phyloP scores from a whole-genome alignment of 1,140 invertebrate genomes.

The Linepithema humile region DNA sequence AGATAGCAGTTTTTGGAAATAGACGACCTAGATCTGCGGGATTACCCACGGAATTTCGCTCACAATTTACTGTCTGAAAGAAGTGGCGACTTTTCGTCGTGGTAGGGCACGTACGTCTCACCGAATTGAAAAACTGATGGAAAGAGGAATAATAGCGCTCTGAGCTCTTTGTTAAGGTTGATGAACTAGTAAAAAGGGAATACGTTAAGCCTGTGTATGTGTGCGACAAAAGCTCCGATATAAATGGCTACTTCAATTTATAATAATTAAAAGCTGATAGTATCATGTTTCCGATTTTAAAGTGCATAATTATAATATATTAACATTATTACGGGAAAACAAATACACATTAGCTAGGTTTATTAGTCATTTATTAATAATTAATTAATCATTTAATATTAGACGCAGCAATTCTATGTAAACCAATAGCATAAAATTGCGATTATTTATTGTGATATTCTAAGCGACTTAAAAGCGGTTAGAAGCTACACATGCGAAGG shows the following conservation, averaged over 20 bases:
- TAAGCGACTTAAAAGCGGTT: neutral
- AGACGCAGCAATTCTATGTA: neutral
- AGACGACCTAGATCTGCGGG: conserved; percentile 27
- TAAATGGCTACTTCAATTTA: neutral
- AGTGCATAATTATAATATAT: neutral
- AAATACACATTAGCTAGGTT: neutral
- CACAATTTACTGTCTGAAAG: conserved; percentile 40
- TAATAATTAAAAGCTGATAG: neutral
- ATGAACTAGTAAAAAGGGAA: neutral
- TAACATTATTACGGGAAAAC: neutral
- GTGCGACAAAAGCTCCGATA: neutral
- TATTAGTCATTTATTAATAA: neutral
- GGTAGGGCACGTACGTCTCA: conserved; percentile 2
- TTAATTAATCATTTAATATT: neutral
- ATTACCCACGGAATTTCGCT: conserved; percentile 37
- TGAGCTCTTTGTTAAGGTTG: neutral
- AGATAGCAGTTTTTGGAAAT: conserved; percentile 29
- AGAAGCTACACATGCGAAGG: no score
- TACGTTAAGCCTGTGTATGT: neutral
- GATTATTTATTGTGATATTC: neutral
- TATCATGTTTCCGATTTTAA: neutral
- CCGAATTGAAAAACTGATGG: conserved; percentile 15
- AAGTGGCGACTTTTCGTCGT: conserved; percentile 30
- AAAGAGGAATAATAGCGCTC: neutral
- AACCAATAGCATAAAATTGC: neutral